Conservation (phyloP, 2,888 invertebrate genomes). For the Agrochola litura region DNA sequence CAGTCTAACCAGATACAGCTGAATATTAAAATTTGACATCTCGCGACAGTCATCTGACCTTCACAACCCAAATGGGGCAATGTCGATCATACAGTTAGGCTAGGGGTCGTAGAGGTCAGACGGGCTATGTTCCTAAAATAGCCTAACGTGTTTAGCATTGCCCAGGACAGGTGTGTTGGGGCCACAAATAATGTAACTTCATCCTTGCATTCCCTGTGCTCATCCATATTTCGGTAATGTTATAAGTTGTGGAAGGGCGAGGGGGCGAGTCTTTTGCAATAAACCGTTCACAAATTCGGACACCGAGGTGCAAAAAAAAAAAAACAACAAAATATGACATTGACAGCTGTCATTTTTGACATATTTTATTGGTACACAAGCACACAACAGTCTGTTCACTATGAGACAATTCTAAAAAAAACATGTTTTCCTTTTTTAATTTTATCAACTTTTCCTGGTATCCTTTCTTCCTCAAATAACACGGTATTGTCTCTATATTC, state of each 20-base stretch:
- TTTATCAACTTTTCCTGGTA: no score
- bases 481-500: neutral
- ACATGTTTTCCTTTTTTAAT: neutral
- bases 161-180: neutral
- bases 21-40: neutral
- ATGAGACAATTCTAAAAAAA: neutral
- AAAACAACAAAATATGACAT: neutral
- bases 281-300: neutral
- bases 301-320: no score
- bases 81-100: neutral
- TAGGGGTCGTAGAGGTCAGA: conserved; percentile 15
- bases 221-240: neutral
- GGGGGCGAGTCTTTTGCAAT: neutral
- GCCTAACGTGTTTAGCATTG: neutral
- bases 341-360: conserved; percentile 11
- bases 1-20: neutral
- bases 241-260: neutral
- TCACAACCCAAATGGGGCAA: neutral
- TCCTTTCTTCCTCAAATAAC: neutral
- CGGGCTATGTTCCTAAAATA: conserved; percentile 25
- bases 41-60: neutral
- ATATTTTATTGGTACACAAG: neutral
- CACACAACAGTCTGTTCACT: no score
- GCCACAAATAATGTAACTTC: neutral
- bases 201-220: no score